Conservation (phyloP, 2,113 vertebrate genomes). For the Tiliqua scincoides region DNA sequence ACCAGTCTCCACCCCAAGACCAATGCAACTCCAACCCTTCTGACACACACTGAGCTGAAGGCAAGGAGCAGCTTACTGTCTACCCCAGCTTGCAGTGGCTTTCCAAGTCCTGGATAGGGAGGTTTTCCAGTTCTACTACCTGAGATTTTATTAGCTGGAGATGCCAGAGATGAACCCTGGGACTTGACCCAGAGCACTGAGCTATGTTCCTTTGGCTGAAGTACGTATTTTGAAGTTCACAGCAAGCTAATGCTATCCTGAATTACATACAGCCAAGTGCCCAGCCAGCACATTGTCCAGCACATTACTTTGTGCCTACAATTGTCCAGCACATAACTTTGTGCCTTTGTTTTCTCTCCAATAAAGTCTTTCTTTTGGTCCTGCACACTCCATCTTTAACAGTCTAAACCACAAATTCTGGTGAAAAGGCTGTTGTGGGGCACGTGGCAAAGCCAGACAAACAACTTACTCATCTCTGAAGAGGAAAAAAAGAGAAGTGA, state of each 20-base stretch:
- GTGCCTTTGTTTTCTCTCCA: background rate
- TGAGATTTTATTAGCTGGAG: too few species aligned
- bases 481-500: background rate
- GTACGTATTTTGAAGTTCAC: too few species aligned
- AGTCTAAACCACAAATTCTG: background rate
- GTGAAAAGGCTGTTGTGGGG: slow-evolving; percentile 38
- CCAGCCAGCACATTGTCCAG: background rate
- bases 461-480: background rate
- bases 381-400: background rate
- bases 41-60: too few species aligned
- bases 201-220: too few species aligned
- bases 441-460: slow-evolving; percentile 53
- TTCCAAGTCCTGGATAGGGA: too few species aligned
- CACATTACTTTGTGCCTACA: background rate
- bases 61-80: too few species aligned
- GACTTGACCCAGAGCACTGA: too few species aligned
- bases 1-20: too few species aligned
- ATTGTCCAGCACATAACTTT: background rate
- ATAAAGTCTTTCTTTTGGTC: background rate
- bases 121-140: too few species aligned
- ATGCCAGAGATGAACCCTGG: too few species aligned
- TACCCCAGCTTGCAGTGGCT: too few species aligned
- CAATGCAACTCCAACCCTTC: too few species aligned
- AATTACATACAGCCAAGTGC: background rate
- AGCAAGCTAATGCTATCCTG: background rate